Conservation (phyloP, 2,797 vertebrate species). For the Kryptolebias ocellatus region DNA sequence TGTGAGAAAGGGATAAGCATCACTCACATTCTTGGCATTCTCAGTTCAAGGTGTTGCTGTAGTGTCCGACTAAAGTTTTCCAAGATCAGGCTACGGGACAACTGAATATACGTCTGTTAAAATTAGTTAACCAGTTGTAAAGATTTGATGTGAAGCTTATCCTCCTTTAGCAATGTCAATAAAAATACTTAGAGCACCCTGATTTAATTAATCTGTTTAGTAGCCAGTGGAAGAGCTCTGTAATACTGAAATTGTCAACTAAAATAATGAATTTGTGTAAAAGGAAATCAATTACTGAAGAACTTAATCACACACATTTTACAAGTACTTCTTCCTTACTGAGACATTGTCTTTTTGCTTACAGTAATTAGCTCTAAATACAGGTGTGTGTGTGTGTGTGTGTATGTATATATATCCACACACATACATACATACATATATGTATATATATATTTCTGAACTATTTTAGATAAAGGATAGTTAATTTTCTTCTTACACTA, state of each 20-base stretch:
- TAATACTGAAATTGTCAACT: background rate
- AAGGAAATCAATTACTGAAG: background rate
- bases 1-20: background rate
- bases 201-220: background rate
- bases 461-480: too few relatives aligned
- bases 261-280: background rate
- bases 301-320: background rate
- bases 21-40: background rate
- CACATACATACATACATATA: too few relatives aligned
- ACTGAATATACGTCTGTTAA: slow-evolving; percentile 1
- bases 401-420: too few relatives aligned
- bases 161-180: background rate
- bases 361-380: too few relatives aligned
- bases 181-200: background rate
- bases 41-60: slow-evolving; percentile 2
- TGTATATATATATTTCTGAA: too few relatives aligned
- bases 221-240: background rate
- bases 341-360: background rate
- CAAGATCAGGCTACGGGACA: background rate
- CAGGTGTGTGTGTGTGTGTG: too few relatives aligned
- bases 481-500: too few relatives aligned
- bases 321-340: background rate
- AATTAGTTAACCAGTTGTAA: background rate
- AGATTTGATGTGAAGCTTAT: background rate
- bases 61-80: background rate